Conservation (phyloP, 2,797 vertebrate species). For the Enteromius radiatus region DNA sequence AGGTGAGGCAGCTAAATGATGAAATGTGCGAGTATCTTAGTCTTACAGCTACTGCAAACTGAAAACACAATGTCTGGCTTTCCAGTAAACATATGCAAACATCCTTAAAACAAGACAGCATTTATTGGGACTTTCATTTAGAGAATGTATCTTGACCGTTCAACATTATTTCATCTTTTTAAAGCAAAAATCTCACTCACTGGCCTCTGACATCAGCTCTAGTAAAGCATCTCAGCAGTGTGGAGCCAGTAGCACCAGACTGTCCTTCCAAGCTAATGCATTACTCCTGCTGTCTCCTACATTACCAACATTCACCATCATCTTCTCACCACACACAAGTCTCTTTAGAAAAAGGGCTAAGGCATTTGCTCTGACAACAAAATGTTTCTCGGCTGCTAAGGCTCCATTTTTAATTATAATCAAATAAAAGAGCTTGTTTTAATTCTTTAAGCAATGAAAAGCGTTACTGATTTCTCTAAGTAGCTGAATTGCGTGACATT, state of each 20-base stretch:
- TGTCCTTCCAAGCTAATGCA: conserved; percentile 20
- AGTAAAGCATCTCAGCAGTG: not conserved
- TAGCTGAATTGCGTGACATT: conserved; percentile 2
- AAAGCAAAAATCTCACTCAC: not conserved
- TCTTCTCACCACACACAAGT: conserved; percentile 11
- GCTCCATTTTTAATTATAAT: conserved; percentile 28
- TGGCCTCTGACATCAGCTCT: not conserved
- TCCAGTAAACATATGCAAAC: not conserved
- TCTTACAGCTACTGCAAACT: not conserved
- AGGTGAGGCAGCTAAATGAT: not conserved
- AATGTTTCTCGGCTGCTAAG: not conserved
- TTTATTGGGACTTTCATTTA: not conserved
- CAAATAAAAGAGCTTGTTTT: conserved; percentile 23
- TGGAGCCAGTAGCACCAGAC: not conserved
- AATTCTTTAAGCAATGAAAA: conserved; percentile 1
- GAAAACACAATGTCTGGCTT: not conserved
- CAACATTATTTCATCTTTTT: not conserved
- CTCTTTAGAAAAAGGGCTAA: conserved; percentile 15
- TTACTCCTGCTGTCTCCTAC: conserved; percentile 1
- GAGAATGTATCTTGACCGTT: not conserved
- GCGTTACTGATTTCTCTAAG: not conserved
- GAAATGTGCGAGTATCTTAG: not conserved
- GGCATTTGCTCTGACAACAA: conserved; percentile 2
- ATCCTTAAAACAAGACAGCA: not conserved
- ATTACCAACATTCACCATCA: conserved; percentile 24